phyloP scores from a whole-genome alignment of 1,140 invertebrate species.

The Leptinotarsa defecta region DNA sequence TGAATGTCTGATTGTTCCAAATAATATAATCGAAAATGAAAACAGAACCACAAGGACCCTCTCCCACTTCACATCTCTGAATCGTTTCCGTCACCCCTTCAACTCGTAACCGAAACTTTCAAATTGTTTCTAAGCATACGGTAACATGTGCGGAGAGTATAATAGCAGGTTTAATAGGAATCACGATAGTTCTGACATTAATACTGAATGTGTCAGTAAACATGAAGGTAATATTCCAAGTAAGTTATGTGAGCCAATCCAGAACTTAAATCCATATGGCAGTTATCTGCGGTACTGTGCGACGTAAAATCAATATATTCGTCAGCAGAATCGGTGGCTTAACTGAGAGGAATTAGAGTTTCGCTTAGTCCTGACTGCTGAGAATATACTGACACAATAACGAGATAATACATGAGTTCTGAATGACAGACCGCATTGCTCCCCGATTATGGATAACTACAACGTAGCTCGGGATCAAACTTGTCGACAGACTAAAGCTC shows the following conservation, averaged over 20 bases:
- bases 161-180: constrained; percentile 16
- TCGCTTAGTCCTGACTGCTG: neutral
- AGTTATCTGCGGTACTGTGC: neutral
- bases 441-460: too few relatives aligned
- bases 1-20: too few relatives aligned
- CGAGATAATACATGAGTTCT: too few relatives aligned
- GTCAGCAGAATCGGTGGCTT: constrained; percentile 6
- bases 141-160: neutral
- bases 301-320: neutral
- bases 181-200: constrained; percentile 11
- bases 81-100: too few relatives aligned
- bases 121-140: neutral
- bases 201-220: constrained; percentile 9
- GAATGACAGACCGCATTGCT: too few relatives aligned
- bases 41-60: too few relatives aligned
- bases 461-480: too few relatives aligned
- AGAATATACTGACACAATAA: too few relatives aligned
- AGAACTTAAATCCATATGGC: constrained; percentile 6
- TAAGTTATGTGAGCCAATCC: constrained; percentile 1
- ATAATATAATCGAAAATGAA: too few relatives aligned
- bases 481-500: too few relatives aligned
- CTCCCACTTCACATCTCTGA: too few relatives aligned
- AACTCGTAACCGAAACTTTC: too few relatives aligned
- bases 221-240: constrained; percentile 1
- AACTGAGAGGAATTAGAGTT: neutral